Conservation (phyloP, 1,140 invertebrate genomes). For the Babylonia areolata region DNA sequence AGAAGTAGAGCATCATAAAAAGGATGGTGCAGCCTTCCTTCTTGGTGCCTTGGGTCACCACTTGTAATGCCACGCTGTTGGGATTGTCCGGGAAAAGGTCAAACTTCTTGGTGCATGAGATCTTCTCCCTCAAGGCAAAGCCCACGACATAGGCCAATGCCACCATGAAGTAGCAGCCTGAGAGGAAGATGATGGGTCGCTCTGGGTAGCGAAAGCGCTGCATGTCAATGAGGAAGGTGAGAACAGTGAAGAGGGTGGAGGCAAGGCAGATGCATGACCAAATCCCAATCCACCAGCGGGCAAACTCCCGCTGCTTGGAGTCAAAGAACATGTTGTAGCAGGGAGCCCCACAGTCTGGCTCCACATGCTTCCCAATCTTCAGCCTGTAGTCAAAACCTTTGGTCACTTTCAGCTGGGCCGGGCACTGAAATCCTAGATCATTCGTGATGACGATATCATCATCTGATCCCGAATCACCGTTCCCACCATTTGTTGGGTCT, state of each 20-base stretch:
- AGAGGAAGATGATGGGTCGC: constrained; percentile 97
- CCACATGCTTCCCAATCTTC: constrained; percentile 70
- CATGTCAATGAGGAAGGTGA: constrained; percentile 80
- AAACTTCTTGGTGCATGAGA: constrained; percentile 92
- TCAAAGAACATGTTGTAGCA: constrained; percentile 93
- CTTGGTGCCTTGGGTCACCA: constrained; percentile 92
- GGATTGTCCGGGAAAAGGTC: constrained; percentile 79
- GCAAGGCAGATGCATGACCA: constrained; percentile 94
- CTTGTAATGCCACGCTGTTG: constrained; percentile 80
- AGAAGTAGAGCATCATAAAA: constrained; percentile 99
- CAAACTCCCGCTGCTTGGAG: constrained; percentile 84
- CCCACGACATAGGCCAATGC: constrained; percentile 93
- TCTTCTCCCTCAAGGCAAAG: constrained; percentile 86
- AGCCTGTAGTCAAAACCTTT: constrained; percentile 86
- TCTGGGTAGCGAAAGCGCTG: constrained; percentile 97
- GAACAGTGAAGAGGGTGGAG: constrained; percentile 83
- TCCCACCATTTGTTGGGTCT: background rate
- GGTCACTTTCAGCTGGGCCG: constrained; percentile 85
- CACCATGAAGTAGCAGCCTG: constrained; percentile 97
- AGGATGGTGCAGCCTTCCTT: constrained; percentile 94
- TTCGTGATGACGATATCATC: constrained; percentile 25
- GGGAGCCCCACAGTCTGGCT: constrained; percentile 90
- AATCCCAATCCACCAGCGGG: constrained; percentile 93
- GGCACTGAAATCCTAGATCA: constrained; percentile 51
- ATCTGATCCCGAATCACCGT: background rate